A percentile compares a stretch with the other conserved stretches of the same genome.
Evolutionary conservation across 2,113 vertebrate genomes (phyloP).

Genomic region (Misgurnus mizolepis): DNA sequence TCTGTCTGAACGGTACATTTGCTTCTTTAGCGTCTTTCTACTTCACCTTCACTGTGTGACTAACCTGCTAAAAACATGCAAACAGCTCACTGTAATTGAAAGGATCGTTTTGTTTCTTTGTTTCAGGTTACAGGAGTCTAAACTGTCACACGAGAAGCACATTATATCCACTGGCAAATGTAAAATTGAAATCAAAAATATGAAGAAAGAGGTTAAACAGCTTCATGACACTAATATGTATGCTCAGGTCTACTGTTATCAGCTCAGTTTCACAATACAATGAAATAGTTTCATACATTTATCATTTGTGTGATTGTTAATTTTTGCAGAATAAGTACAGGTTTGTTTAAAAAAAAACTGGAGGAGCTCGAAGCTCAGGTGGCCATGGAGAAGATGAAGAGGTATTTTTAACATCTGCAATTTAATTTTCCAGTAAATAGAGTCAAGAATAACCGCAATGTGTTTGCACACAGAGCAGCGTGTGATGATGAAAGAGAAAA

Average conservation of each 20-base stretch:
- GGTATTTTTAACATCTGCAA: slow-evolving; percentile 19
- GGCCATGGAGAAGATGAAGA: slow-evolving; percentile 46
- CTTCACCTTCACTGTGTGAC: neutral
- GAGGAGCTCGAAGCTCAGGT: slow-evolving; percentile 52
- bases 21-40: neutral
- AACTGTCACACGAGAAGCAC: slow-evolving; percentile 57
- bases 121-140: slow-evolving; percentile 58
- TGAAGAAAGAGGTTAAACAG: slow-evolving; percentile 59
- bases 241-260: neutral
- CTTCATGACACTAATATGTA: slow-evolving; percentile 55
- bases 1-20: slow-evolving; percentile 39
- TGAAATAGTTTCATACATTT: neutral
- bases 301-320: neutral
- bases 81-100: neutral
- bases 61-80: neutral
- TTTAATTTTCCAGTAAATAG: no score
- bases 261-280: neutral
- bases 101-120: neutral
- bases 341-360: slow-evolving; percentile 48
- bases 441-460: no score
- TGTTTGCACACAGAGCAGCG: slow-evolving; percentile 16
- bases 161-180: slow-evolving; percentile 54
- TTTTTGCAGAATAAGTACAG: slow-evolving; percentile 48
- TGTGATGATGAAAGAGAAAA: slow-evolving; percentile 54
- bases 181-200: slow-evolving; percentile 57